A percentile compares a stretch with the other conserved stretches of the same genome.
These are phyloP conservation scores for Meiosimyza platycephala DNA, from an alignment of 2,888 invertebrate genomes.

Conservation along the genomic window DNA sequence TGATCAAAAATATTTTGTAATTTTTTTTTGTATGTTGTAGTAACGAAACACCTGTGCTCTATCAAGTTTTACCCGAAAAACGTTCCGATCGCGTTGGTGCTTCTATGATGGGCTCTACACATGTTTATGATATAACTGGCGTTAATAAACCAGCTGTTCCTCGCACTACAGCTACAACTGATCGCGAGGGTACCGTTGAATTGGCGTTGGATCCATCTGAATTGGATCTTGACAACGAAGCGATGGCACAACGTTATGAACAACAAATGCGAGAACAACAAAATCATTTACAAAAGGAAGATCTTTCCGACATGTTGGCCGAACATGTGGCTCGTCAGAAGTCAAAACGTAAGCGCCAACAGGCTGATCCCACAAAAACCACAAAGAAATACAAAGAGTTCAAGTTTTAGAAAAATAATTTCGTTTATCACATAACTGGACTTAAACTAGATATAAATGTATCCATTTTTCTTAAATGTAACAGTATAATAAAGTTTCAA, in stretches of 20 bases:
- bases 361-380: slow-evolving; percentile 86
- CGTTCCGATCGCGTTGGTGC: slow-evolving; percentile 88
- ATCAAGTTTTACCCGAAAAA: slow-evolving; percentile 95
- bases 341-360: slow-evolving; percentile 92
- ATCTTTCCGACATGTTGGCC: slow-evolving; percentile 97
- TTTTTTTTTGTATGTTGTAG: slow-evolving; percentile 66
- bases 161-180: slow-evolving; percentile 66
- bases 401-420: slow-evolving; percentile 78
- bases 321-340: slow-evolving; percentile 98
- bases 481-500: slow-evolving; percentile 25
- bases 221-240: slow-evolving; percentile 94
- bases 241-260: slow-evolving; percentile 96
- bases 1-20: not conserved
- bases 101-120: slow-evolving; percentile 98
- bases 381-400: slow-evolving; percentile 99
- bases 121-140: slow-evolving; percentile 93
- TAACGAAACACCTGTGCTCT: slow-evolving; percentile 92
- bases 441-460: slow-evolving; percentile 2
- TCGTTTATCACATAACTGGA: slow-evolving; percentile 19
- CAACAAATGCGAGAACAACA: slow-evolving; percentile 95
- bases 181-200: slow-evolving; percentile 83
- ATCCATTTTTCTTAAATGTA: not conserved
- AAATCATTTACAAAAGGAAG: slow-evolving; percentile 89
- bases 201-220: slow-evolving; percentile 97
- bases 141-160: slow-evolving; percentile 68